Evolutionary conservation across 1,140 invertebrate genomes (phyloP).

Genomic region (Brachionus koreanus): DNA sequence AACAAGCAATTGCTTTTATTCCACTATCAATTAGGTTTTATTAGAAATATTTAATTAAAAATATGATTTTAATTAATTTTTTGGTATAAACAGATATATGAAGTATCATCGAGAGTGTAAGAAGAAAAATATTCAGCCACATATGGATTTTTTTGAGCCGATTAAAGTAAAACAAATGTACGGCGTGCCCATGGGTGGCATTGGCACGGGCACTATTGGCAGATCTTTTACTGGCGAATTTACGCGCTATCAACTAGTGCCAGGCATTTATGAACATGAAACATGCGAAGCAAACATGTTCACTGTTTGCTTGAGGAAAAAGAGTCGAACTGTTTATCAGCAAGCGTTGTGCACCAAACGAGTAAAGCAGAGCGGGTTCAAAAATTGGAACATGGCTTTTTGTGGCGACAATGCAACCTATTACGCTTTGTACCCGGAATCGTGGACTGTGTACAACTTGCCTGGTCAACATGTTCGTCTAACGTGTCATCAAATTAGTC

Average conservation of each 20-base stretch:
- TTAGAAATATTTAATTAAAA: too few relatives aligned
- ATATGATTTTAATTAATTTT: too few relatives aligned
- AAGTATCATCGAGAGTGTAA: background rate
- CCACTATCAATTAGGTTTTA: background rate
- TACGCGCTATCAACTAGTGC: slow-evolving; percentile 76
- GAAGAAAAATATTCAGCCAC: background rate
- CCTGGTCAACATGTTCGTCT: slow-evolving; percentile 72
- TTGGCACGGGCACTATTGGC: slow-evolving; percentile 82
- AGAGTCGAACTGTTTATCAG: slow-evolving; percentile 73
- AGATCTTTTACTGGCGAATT: slow-evolving; percentile 87
- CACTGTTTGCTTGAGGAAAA: slow-evolving; percentile 55
- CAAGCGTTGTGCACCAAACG: slow-evolving; percentile 70
- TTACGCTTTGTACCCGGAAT: slow-evolving; percentile 78
- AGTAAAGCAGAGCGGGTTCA: slow-evolving; percentile 62
- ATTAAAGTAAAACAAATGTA: slow-evolving; percentile 35
- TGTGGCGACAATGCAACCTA: slow-evolving; percentile 68
- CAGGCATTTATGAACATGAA: slow-evolving; percentile 61
- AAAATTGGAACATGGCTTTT: slow-evolving; percentile 70
- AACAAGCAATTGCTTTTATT: slow-evolving; percentile 20
- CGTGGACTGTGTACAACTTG: slow-evolving; percentile 83
- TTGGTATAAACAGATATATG: too few relatives aligned
- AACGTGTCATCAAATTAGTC: slow-evolving; percentile 78
- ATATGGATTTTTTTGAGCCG: slow-evolving; percentile 16
- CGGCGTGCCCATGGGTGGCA: slow-evolving; percentile 65
- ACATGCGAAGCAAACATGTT: slow-evolving; percentile 52